Conservation (phyloP, 2,113 vertebrate genomes). For the Colossoma macropomum region DNA sequence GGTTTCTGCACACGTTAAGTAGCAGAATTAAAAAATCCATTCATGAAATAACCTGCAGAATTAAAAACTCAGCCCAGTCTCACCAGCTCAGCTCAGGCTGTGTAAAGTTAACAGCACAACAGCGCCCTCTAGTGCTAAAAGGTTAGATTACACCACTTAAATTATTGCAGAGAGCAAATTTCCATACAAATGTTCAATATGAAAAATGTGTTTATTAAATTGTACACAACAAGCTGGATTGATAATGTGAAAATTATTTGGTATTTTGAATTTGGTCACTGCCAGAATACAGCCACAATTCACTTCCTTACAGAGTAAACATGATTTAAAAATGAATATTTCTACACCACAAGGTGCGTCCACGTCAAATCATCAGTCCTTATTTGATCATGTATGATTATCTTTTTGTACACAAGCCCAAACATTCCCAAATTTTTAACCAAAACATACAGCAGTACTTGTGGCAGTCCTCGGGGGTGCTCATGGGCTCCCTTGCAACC, state of each 20-base stretch:
- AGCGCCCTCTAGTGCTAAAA: slow-evolving; percentile 9
- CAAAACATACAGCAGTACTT: not conserved
- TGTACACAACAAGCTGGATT: slow-evolving; percentile 16
- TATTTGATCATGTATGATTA: not conserved
- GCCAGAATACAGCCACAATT: not conserved
- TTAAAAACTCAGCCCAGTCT: too few relatives aligned
- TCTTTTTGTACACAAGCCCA: not conserved
- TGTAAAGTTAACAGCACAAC: not conserved
- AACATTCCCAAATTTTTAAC: not conserved
- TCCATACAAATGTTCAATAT: slow-evolving; percentile 1
- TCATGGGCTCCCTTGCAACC: not conserved
- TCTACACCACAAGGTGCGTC: not conserved
- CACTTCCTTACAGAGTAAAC: not conserved
- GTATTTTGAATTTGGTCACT: not conserved
- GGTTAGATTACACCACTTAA: not conserved
- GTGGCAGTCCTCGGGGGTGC: too few relatives aligned
- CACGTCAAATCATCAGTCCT: not conserved
- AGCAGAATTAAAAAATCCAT: too few relatives aligned
- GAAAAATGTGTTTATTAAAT: slow-evolving; percentile 31
- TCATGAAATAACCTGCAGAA: too few relatives aligned
- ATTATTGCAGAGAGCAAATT: not conserved
- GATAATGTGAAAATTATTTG: not conserved
- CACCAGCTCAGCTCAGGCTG: too few relatives aligned
- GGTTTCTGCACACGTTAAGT: too few relatives aligned
- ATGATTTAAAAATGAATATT: not conserved